Conservation (phyloP, 2,888 invertebrate genomes). For the Desoria tigrina region DNA sequence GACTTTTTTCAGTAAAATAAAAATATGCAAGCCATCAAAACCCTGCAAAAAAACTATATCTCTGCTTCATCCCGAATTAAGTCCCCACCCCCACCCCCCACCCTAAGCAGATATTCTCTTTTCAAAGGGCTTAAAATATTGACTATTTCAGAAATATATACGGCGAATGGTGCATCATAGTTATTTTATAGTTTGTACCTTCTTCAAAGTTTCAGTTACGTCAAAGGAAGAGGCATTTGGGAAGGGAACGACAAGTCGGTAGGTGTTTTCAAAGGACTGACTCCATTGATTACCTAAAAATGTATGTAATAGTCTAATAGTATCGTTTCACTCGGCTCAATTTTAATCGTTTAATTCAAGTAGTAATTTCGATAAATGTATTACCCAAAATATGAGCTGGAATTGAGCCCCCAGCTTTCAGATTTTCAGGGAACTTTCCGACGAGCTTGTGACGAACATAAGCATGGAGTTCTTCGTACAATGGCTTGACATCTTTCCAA, state of each 20-base stretch:
- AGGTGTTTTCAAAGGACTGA: conserved; percentile 76
- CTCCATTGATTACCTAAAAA: conserved; percentile 75
- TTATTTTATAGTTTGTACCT: too few species aligned
- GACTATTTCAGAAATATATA: too few species aligned
- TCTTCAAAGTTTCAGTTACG: conserved; percentile 73
- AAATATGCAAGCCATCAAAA: too few species aligned
- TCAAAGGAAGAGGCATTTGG: conserved; percentile 70
- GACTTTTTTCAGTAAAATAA: too few species aligned
- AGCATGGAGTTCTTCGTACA: conserved; percentile 81
- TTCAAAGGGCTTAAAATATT: too few species aligned
- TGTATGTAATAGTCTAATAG: not conserved
- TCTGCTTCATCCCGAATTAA: too few species aligned
- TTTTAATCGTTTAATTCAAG: too few species aligned
- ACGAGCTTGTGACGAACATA: conserved; percentile 72
- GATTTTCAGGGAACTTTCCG: conserved; percentile 63
- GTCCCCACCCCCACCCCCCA: too few species aligned
- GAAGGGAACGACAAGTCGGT: conserved; percentile 74
- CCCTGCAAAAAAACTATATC: too few species aligned
- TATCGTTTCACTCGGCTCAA: too few species aligned
- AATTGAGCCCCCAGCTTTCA: conserved; percentile 72
- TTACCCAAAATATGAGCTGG: conserved; percentile 79
- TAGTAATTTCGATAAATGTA: not conserved
- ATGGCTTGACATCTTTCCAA: conserved; percentile 68
- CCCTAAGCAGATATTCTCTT: too few species aligned
- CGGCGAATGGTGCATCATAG: too few species aligned